Percentiles rank a stretch among this genome's conserved stretches.
Evolutionary conservation across 2,113 vertebrate species (phyloP).

Genomic region (Notechis scutatus): DNA sequence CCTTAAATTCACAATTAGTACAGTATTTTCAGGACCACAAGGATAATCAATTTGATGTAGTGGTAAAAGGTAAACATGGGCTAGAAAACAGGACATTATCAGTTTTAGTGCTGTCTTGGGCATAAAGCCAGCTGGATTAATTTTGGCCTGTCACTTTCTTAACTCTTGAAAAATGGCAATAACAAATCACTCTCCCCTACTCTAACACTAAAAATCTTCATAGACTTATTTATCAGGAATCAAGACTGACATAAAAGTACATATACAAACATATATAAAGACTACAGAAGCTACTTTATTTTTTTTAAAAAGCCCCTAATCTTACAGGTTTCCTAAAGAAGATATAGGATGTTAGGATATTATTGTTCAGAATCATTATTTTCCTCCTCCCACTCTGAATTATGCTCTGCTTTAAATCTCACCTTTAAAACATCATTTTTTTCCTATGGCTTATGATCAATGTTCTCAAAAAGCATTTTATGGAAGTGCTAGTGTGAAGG

Average conservation of each 20-base stretch:
- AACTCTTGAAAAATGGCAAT: background rate
- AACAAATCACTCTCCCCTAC: background rate
- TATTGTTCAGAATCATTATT: background rate
- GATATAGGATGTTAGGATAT: background rate
- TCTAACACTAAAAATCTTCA: background rate
- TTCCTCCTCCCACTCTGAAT: background rate
- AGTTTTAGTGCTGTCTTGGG: background rate
- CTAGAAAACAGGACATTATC: too few species aligned
- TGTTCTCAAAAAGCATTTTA: constrained; percentile 20
- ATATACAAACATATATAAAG: background rate
- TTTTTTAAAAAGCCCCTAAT: background rate
- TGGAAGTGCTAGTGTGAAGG: constrained; percentile 20
- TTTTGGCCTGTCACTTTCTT: background rate
- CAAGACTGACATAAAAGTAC: background rate
- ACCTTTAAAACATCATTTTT: constrained; percentile 8
- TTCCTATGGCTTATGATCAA: constrained; percentile 11
- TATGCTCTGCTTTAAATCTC: constrained; percentile 17
- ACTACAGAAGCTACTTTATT: background rate
- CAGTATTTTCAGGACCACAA: too few species aligned
- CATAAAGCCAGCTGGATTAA: background rate
- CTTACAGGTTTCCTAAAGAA: background rate
- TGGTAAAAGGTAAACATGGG: too few species aligned
- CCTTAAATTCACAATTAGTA: too few species aligned
- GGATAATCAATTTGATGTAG: too few species aligned
- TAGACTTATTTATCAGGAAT: background rate